These are phyloP conservation scores for Leptopilina boulardi DNA, from an alignment of 1,140 invertebrate genomes.

Conservation along the genomic window DNA sequence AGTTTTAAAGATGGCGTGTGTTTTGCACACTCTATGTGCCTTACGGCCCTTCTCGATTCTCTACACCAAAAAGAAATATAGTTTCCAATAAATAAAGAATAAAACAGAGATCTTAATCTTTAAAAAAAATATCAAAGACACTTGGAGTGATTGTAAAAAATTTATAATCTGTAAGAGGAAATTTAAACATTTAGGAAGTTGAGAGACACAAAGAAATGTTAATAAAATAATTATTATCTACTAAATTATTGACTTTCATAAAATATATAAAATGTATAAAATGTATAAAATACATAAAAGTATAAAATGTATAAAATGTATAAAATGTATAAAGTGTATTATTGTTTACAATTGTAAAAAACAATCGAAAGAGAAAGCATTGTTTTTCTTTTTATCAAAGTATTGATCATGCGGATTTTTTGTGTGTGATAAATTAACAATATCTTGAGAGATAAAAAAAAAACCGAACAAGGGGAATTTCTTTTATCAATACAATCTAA, in stretches of 20 bases:
- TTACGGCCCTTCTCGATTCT: slow-evolving; percentile 37
- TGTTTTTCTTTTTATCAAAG: background rate
- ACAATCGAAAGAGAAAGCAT: no score
- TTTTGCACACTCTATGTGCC: slow-evolving; percentile 52
- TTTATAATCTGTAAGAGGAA: background rate
- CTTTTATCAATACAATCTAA: background rate
- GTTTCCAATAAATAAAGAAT: background rate
- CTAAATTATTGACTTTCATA: no score
- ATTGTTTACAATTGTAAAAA: no score
- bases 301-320: no score
- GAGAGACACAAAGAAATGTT: no score
- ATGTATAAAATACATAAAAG: no score
- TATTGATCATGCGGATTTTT: no score
- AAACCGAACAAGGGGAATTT: background rate
- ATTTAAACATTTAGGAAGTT: background rate
- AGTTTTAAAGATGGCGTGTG: slow-evolving; percentile 60
- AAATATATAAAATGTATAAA: no score
- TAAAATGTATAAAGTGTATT: no score
- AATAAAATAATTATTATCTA: no score
- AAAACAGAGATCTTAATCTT: background rate
- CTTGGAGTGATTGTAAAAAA: background rate
- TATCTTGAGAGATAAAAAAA: slow-evolving; percentile 8
- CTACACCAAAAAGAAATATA: slow-evolving; percentile 11
- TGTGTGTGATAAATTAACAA: background rate
- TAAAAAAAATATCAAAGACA: background rate